Base-by-base conservation (phyloP, 2,797 vertebrate genomes). In the Lophius americanus region DNA sequence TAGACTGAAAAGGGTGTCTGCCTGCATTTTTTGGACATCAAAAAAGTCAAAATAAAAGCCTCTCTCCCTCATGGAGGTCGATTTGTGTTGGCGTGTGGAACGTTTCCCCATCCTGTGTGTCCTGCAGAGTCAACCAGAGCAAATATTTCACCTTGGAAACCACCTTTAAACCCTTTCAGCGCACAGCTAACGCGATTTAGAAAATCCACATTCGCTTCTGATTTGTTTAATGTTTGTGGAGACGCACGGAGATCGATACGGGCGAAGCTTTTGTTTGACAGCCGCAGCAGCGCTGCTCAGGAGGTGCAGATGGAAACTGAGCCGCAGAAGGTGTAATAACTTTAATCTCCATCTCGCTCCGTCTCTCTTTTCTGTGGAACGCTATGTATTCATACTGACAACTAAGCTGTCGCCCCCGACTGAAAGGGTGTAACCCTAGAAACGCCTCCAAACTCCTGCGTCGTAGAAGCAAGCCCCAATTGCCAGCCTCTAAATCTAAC, bases 211-310 rank as follows among this genome's bases (percentile, higher is more conserved):
- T 65, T 55, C 14, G 47, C 33, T 77, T 47, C 37, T 38, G 52
- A 51, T 73, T 77, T 80, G 61, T 77, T 79, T 70, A 39, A 62
- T 63, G 32, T 68, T 70, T 2, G 14, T 44, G 36, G 56, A 77
- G 54, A 78, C 54, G 63, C 67, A 47, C 0, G 2, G 6, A 9
- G 60, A 74, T 83, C 75, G 65, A 78, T 65, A 54, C 52, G 74
- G 75, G 75, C 64, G 14, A 48, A 38, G 68, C 23, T 23, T 84
- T 77, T 79, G 73, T 69, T 58, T 61, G 75, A 60, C 41, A 9
- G 61, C 60, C 1, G 2, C 3, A 2, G 33, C 6, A 9, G 7
- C 38, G 46, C 11, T 38, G 58, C 75, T 71, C 53, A 61, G 68
- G 71, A 73, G 49, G 42, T 39, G 14, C 32, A 55, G 47, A 56